phyloP scores from a whole-genome alignment of 2,797 vertebrate species.

The Novumbra hubbsi region DNA sequence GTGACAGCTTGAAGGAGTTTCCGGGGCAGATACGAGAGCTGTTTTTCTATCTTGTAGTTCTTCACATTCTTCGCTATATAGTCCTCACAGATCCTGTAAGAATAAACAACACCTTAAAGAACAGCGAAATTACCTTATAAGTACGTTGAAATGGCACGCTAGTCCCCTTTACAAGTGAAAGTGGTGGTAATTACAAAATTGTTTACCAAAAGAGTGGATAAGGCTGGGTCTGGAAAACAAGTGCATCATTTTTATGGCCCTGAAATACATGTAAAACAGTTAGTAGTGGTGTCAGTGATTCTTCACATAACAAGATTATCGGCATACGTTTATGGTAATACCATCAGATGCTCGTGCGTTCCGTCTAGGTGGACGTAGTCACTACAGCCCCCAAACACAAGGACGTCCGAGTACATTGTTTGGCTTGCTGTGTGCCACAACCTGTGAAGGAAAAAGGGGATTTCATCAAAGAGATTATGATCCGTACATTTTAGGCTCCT shows the following conservation, averaged over 20 bases:
- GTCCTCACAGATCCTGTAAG: slow-evolving; percentile 84
- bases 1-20: slow-evolving; percentile 79
- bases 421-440: slow-evolving; percentile 93
- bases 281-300: slow-evolving; percentile 5
- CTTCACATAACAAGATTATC: slow-evolving; percentile 62
- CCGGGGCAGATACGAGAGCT: slow-evolving; percentile 80
- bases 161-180: no score
- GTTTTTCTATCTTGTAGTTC: slow-evolving; percentile 56
- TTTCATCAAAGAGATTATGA: neutral
- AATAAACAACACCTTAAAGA: slow-evolving; percentile 1
- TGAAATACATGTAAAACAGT: slow-evolving; percentile 33
- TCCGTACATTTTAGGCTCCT: neutral
- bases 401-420: slow-evolving; percentile 87
- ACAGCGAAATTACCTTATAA: neutral
- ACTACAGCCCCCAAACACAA: slow-evolving; percentile 96
- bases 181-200: slow-evolving; percentile 1
- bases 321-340: neutral
- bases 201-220: slow-evolving; percentile 87
- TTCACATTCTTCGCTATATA: slow-evolving; percentile 82
- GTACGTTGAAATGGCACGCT: no score
- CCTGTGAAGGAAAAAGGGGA: slow-evolving; percentile 55
- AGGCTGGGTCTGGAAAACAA: slow-evolving; percentile 92
- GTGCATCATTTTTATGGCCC: slow-evolving; percentile 87
- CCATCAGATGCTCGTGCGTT: neutral
- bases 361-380: slow-evolving; percentile 91